These are phyloP conservation scores for Leistus spinibarbis DNA, from an alignment of 2,888 invertebrate species.

Conservation along the genomic window DNA sequence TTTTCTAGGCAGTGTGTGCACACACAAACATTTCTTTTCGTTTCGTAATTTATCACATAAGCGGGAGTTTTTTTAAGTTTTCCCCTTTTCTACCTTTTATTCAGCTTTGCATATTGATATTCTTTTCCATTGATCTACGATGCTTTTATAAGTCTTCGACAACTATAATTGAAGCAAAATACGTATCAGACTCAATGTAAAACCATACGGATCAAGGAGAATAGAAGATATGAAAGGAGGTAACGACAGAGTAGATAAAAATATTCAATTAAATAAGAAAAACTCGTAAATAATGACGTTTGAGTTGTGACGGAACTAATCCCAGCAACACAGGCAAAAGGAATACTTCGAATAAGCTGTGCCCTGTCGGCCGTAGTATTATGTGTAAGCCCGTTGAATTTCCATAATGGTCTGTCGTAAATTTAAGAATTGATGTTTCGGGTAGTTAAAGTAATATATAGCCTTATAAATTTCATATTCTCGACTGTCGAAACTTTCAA, in stretches of 20 bases:
- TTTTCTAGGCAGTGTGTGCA: no score
- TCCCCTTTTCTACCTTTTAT: no score
- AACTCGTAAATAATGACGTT: constrained; percentile 20
- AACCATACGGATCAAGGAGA: no score
- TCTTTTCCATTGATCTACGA: no score
- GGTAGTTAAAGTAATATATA: constrained; percentile 28
- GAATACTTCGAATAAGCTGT: background rate
- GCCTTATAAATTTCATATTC: constrained; percentile 24
- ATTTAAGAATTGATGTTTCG: constrained; percentile 32
- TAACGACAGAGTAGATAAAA: constrained; percentile 10
- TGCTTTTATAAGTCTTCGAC: no score
- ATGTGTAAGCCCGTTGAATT: constrained; percentile 13
- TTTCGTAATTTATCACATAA: no score
- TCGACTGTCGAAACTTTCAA: constrained; percentile 13
- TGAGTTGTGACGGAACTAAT: constrained; percentile 10
- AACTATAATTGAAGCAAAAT: no score
- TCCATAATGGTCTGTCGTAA: constrained; percentile 30
- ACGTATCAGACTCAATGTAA: no score
- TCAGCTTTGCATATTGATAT: no score
- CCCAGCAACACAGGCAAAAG: background rate
- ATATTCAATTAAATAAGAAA: constrained; percentile 23
- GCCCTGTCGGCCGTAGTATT: background rate
- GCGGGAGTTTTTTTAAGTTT: no score
- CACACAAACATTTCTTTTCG: no score
- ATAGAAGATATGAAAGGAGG: no score